Percentiles rank a stretch among this genome's conserved stretches.
These are phyloP conservation scores for Venusia cambrica DNA, from an alignment of 2,888 invertebrate species.

Conservation along the genomic window DNA sequence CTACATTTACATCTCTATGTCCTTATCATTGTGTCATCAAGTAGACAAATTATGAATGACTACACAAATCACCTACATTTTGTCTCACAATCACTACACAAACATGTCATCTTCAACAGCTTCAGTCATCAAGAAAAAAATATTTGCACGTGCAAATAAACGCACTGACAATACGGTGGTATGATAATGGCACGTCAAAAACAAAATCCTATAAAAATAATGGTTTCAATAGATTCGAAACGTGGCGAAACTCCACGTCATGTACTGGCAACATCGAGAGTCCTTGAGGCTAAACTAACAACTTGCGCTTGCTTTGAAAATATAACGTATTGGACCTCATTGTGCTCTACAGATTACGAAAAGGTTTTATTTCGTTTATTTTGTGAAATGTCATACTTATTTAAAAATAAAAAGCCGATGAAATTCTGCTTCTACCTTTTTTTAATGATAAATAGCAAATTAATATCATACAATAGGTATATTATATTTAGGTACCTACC, in stretches of 20 bases:
- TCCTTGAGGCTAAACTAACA: slow-evolving; percentile 62
- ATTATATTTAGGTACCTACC: too few species aligned
- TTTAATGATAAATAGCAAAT: too few species aligned
- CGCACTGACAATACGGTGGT: slow-evolving; percentile 1
- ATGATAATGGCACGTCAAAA: slow-evolving; percentile 35
- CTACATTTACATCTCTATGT: not conserved
- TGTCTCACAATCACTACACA: slow-evolving; percentile 21
- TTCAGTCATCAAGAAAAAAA: slow-evolving; percentile 21
- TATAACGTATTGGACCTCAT: slow-evolving; percentile 3
- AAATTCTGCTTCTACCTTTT: too few species aligned
- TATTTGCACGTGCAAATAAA: slow-evolving; percentile 22
- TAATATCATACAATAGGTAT: too few species aligned
- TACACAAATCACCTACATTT: slow-evolving; percentile 23
- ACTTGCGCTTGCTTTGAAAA: slow-evolving; percentile 32
- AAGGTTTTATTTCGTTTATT: slow-evolving; percentile 1
- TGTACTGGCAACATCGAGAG: slow-evolving; percentile 64
- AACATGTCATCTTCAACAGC: slow-evolving; percentile 18
- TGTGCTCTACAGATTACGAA: not conserved
- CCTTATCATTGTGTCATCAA: slow-evolving; percentile 22
- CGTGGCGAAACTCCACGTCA: slow-evolving; percentile 57
- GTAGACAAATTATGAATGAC: slow-evolving; percentile 23
- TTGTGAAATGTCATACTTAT: not conserved
- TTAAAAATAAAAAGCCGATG: not conserved
- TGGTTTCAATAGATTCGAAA: slow-evolving; percentile 41
- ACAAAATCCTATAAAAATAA: slow-evolving; percentile 48